Conservation (phyloP, 2,888 invertebrate genomes). For the Thymelicus lineola region DNA sequence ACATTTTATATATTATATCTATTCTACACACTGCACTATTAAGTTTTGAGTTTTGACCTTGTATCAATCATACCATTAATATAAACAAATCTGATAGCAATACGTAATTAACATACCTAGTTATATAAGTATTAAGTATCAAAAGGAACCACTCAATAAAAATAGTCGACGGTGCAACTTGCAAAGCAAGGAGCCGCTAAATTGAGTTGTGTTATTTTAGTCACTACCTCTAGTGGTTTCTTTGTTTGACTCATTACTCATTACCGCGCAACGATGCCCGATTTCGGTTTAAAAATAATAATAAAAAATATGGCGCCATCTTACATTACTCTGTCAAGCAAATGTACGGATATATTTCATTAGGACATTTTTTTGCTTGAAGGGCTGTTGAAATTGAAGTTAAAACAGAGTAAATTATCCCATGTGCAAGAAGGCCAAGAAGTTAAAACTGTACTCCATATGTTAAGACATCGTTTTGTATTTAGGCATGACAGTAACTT, state of each 20-base stretch:
- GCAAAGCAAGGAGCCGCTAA: conserved; percentile 39
- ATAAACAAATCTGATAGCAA: too few relatives aligned
- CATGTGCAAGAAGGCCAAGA: background rate
- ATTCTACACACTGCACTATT: too few relatives aligned
- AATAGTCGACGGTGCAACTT: background rate
- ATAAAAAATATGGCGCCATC: conserved; percentile 69
- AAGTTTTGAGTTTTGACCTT: too few relatives aligned
- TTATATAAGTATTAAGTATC: background rate
- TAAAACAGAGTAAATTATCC: conserved; percentile 12
- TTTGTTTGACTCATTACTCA: conserved; percentile 72
- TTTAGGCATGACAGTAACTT: background rate
- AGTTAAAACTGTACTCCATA: background rate
- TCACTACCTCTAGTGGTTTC: conserved; percentile 48
- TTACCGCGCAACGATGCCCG: conserved; percentile 60
- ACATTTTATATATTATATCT: too few relatives aligned
- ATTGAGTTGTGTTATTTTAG: conserved; percentile 53
- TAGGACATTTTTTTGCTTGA: conserved; percentile 3
- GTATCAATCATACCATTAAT: too few relatives aligned
- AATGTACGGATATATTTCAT: conserved; percentile 3
- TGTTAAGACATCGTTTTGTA: background rate
- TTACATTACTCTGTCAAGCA: conserved; percentile 20
- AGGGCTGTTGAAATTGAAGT: conserved; percentile 4
- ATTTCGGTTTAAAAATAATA: conserved; percentile 70
- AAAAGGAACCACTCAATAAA: too few relatives aligned
- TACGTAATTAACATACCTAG: too few relatives aligned